phyloP scores from a whole-genome alignment of 2,113 vertebrate species.

The Pterocles gutturalis region DNA sequence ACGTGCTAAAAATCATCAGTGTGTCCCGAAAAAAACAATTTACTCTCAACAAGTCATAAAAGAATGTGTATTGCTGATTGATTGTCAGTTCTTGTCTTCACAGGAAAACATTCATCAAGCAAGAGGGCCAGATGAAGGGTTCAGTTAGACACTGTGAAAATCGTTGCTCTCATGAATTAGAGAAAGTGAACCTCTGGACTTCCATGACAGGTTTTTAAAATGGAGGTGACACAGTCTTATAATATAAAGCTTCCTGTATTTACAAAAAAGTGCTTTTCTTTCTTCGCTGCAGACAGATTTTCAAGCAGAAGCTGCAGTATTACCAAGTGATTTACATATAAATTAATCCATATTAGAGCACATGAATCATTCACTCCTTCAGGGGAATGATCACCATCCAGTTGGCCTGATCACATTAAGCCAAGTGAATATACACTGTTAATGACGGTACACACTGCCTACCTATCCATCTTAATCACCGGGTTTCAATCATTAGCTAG shows the following conservation, averaged over 20 bases:
- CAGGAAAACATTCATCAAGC: conserved; percentile 30
- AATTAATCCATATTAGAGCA: conserved; percentile 70
- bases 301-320: conserved; percentile 57
- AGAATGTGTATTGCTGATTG: background rate
- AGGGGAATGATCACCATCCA: conserved; percentile 52
- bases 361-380: conserved; percentile 60
- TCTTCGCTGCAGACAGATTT: conserved; percentile 44
- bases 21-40: background rate
- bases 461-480: conserved; percentile 48
- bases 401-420: conserved; percentile 60
- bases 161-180: conserved; percentile 8
- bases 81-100: background rate
- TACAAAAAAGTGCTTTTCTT: background rate
- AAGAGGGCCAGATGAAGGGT: background rate
- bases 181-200: background rate
- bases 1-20: background rate
- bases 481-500: conserved; percentile 63
- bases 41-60: background rate
- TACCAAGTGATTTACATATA: conserved; percentile 68
- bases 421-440: conserved; percentile 41
- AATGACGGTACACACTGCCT: conserved; percentile 31
- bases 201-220: background rate
- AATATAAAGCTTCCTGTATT: background rate
- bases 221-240: background rate
- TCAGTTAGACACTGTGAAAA: background rate